These are phyloP conservation scores for Prorops nasuta DNA, from an alignment of 1,140 invertebrate species.

Conservation along the genomic window DNA sequence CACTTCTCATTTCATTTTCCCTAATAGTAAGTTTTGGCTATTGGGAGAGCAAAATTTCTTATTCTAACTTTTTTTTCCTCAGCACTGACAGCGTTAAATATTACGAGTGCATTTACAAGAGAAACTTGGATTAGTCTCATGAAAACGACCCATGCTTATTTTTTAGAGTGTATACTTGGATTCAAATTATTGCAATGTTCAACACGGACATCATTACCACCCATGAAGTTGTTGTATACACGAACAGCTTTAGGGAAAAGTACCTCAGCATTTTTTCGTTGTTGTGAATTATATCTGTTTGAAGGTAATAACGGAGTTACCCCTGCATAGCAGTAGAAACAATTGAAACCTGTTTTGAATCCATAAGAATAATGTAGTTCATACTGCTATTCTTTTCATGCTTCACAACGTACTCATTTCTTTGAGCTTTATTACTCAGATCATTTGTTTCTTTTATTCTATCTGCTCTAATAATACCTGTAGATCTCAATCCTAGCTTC, in stretches of 20 bases:
- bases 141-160: background rate
- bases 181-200: background rate
- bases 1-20: background rate
- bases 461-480: conserved; percentile 4
- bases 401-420: background rate
- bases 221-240: conserved; percentile 1
- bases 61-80: no score
- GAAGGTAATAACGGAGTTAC: background rate
- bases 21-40: background rate
- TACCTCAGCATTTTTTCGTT: conserved; percentile 1
- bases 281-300: conserved; percentile 1
- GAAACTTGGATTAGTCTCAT: conserved; percentile 1
- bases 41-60: background rate
- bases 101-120: background rate
- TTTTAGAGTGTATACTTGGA: background rate
- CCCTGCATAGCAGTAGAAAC: background rate
- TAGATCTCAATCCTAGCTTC: conserved; percentile 2
- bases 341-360: conserved; percentile 15
- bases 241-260: conserved; percentile 2
- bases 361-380: conserved; percentile 6
- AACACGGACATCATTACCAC: background rate
- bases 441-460: background rate
- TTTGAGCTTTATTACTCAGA: conserved; percentile 2
- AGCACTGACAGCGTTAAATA: background rate
- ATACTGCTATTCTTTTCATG: conserved; percentile 1